Evolutionary conservation across 1,140 invertebrate genomes (phyloP), one percentile per base, ranked within the genome.

Genomic region (Sogatella furcifera): DNA sequence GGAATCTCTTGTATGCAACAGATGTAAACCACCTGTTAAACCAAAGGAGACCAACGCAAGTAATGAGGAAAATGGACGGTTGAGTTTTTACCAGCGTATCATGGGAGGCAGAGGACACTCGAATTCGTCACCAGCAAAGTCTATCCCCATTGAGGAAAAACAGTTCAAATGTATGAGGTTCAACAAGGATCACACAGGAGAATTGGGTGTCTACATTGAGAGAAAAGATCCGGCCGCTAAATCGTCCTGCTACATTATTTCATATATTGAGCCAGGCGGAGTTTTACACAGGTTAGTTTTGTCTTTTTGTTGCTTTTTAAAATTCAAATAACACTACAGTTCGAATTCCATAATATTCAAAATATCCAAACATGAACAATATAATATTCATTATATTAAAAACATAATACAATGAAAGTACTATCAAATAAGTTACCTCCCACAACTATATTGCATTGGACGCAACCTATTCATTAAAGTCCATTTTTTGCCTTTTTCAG

Each of bases 181-280:
- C 13, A 62, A 38, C 5, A 69, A 69, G 66, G 76, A 77, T 60
- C 70, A 76, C 44, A 68, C 66, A 9, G 76, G 77, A 62, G 76
- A 77, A 55, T 66, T 83, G 15, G 83, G 82, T 10, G 74, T 84
- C 14, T 77, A 79, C 65, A 82, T 84, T 52, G 79, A 78, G 17
- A 78, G 77, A 22, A 77, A 78, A 54, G 75, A 74, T 41, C 75
- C 74, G 49, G 67, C 71, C 17, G 71, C 72, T 46, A 72, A 73
- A 42, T 73, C 74, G 44, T 74, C 74, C 43, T 76, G 77, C 34
- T 84, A 82, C 66, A 76, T 81, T 62, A 81, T 85, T 53, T 78
- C 81, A 3, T 76, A 78, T 55, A 78, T 84, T 55, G 75, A 79
- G 56, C 73, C 76, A 60, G 75, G 73, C 55, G 80, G 81, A 49